A percentile compares a stretch with the other conserved stretches of the same genome.
phyloP scores from a whole-genome alignment of 1,140 invertebrate species.

The Drosophila funebris region DNA sequence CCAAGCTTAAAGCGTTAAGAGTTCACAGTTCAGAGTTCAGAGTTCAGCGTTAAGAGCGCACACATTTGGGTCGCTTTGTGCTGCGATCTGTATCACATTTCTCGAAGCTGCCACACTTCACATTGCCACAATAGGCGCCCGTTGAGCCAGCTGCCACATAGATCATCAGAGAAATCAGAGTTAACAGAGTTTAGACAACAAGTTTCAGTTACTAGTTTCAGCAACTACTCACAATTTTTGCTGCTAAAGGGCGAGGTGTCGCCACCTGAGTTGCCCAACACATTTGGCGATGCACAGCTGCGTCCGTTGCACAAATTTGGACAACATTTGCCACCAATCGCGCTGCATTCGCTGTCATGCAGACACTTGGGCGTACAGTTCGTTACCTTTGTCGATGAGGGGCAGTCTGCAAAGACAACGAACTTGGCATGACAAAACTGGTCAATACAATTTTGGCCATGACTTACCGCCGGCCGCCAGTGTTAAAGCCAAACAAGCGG shows the following conservation, averaged over 20 bases:
- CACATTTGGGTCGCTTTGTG: slow-evolving; percentile 88
- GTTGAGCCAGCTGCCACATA: slow-evolving; percentile 84
- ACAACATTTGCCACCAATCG: slow-evolving; percentile 87
- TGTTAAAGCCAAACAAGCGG: slow-evolving; percentile 47
- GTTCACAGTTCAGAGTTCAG: slow-evolving; percentile 26
- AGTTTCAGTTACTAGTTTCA: too few relatives aligned
- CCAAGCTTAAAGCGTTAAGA: background rate
- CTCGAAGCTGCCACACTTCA: slow-evolving; percentile 87
- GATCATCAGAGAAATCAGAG: too few relatives aligned
- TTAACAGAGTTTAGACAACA: background rate
- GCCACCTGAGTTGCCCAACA: slow-evolving; percentile 64
- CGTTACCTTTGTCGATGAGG: slow-evolving; percentile 86
- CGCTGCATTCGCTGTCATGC: slow-evolving; percentile 87
- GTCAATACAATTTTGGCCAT: slow-evolving; percentile 10
- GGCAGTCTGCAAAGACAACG: slow-evolving; percentile 84
- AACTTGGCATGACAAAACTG: background rate
- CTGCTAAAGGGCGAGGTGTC: slow-evolving; percentile 75
- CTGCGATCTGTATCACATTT: slow-evolving; percentile 87
- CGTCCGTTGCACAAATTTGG: slow-evolving; percentile 88
- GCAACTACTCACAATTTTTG: slow-evolving; percentile 78
- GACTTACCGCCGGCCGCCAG: slow-evolving; percentile 67
- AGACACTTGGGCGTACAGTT: slow-evolving; percentile 88
- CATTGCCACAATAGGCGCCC: slow-evolving; percentile 87
- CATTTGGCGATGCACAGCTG: slow-evolving; percentile 86
- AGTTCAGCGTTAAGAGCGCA: slow-evolving; percentile 85